These are phyloP conservation scores for Nasonia vitripennis DNA, from an alignment of 1,140 invertebrate species.

Conservation along the genomic window DNA sequence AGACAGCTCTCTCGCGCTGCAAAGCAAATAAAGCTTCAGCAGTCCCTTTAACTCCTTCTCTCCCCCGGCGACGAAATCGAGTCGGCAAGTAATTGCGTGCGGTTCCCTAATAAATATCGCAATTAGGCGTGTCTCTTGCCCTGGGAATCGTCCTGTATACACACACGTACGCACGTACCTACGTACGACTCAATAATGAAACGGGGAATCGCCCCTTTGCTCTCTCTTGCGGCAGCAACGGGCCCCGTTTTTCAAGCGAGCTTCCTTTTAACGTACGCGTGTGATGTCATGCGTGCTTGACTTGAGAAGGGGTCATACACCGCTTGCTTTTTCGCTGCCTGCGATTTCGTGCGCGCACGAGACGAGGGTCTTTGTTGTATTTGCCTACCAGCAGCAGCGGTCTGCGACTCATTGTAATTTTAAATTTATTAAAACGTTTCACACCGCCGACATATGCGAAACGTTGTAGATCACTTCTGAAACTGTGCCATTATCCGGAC, in stretches of 20 bases:
- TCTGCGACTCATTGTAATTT: constrained; percentile 35
- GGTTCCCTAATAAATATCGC: constrained; percentile 50
- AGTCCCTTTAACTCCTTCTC: no score
- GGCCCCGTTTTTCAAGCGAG: constrained; percentile 31
- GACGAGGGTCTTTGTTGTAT: not conserved
- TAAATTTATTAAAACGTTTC: constrained; percentile 47
- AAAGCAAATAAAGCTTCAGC: no score
- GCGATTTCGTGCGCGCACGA: not conserved
- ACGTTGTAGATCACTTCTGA: constrained; percentile 14
- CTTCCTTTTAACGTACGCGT: constrained; percentile 34
- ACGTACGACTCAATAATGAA: constrained; percentile 31
- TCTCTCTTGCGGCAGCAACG: not conserved
- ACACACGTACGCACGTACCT: not conserved
- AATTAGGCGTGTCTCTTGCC: constrained; percentile 50
- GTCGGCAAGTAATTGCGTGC: constrained; percentile 29
- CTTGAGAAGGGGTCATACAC: constrained; percentile 6
- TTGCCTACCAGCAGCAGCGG: not conserved
- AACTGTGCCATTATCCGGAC: not conserved
- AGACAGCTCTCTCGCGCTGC: no score
- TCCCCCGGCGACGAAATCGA: not conserved
- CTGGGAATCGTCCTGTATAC: constrained; percentile 34
- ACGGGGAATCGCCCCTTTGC: not conserved
- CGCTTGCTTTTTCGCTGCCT: constrained; percentile 4
- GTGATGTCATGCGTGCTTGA: constrained; percentile 40
- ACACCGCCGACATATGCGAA: constrained; percentile 40